These are phyloP conservation scores for Cololabis saira DNA, from an alignment of 2,113 vertebrate species.

Conservation along the genomic window DNA sequence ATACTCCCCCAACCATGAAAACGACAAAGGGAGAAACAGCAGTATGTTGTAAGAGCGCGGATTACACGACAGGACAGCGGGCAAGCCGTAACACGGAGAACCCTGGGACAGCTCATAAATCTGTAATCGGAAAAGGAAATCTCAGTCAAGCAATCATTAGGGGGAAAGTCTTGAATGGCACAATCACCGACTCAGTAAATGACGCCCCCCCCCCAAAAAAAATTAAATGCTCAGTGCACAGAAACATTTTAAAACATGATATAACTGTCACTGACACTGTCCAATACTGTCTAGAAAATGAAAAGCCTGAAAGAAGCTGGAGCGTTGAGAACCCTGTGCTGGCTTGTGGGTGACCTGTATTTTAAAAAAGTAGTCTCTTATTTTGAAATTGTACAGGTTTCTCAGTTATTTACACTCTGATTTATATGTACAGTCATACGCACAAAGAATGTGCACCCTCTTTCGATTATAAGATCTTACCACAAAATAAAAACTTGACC, in stretches of 20 bases:
- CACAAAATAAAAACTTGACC: background rate
- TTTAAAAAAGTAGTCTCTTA: no score
- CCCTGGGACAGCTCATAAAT: background rate
- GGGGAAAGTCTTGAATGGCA: constrained; percentile 3
- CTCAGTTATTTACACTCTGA: no score
- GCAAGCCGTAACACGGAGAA: constrained; percentile 26
- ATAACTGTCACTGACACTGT: no score
- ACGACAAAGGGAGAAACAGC: background rate
- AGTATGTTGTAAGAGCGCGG: constrained; percentile 1
- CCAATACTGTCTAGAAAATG: no score
- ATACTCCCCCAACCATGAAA: background rate
- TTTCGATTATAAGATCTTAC: background rate
- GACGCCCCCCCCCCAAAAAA: no score
- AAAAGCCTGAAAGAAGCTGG: no score
- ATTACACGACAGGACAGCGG: constrained; percentile 11
- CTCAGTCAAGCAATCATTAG: constrained; percentile 28
- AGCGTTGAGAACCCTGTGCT: no score
- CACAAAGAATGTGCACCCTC: background rate
- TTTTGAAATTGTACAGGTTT: no score
- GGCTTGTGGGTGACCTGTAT: no score
- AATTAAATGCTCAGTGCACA: no score
- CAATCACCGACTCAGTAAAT: constrained; percentile 33
- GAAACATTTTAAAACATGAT: no score
- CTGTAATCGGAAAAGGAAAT: constrained; percentile 7
- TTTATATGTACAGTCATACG: background rate